Base-by-base conservation (phyloP, 2,888 invertebrate genomes). In the Morpho achilles region DNA sequence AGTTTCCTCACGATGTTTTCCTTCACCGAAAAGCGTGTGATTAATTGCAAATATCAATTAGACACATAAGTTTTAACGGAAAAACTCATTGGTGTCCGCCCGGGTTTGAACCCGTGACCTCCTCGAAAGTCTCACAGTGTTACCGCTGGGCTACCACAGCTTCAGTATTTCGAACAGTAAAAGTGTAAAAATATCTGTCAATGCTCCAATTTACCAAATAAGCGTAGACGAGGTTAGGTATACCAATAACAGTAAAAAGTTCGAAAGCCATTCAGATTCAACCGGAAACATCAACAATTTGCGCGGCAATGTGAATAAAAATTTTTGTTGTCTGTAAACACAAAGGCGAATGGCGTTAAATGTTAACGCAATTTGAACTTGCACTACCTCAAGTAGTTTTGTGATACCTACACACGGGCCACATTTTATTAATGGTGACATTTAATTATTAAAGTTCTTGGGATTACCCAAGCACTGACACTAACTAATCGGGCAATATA, bases 311-410 rank as follows among this genome's bases (percentile, higher is more conserved):
- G 68, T 65, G 63, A 66, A 67, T 67, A 66, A 62, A 63, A 59
- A 59, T 16, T 63, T 62, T 62, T 63, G 63, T 64, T 61, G 58
- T 58, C 62, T 53, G 54, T 60, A 65, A 63, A 64, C 63, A 55
- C 55, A 54, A 48, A 48, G 55, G 58, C 58, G 55, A 58, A 57
- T 59, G 57, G 61, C 59, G 65, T 64, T 63, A 61, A 65, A 64
- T 61, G 65, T 64, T 69, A 69, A 67, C 64, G 63, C 65, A 65
- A 67, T 67, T 67, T 62, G 65, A 62, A 65, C 67, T 67, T 70
- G 68, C 69, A 77, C 74, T 72, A 73, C 74, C 71, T 74, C 75
- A 70, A 80, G 82, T 78, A 75, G 75, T 75, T 69, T 68, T 67
- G 57, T 32, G 44, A 5, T 8, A 8, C 8, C 7, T 46, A 42